Evolutionary conservation across 2,888 invertebrate genomes (phyloP), one percentile per base, ranked within the genome.

Genomic region (Bellardia pandia): DNA sequence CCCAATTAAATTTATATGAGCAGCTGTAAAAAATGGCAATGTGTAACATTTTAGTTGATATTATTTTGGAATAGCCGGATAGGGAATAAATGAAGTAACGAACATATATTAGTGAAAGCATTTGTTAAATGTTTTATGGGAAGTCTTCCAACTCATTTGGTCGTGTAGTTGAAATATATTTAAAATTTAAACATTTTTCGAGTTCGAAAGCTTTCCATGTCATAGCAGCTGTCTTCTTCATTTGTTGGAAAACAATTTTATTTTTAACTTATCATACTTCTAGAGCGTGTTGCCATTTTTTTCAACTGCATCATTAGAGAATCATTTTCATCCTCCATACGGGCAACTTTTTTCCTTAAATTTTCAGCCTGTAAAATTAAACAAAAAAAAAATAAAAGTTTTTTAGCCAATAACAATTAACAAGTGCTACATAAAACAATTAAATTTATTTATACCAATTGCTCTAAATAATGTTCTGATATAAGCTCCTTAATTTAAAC

Each of bases 251-350:
- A 74, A 81, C 45, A 64, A 68, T 48, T 75, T 37, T 30, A 69
- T 37, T 74, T 68, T 72, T 11, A 87, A 85, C 85, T 88, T 84
- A 88, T 95, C 96, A 94, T 96, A 96, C 96, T 96, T 96, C 96
- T 95, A 94, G 96, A 96, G 94, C 96, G 96, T 94, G 96, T 96
- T 95, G 98, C 97, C 96, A 98, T 97, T 96, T 98, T 98, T 96
- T 98, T 97, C 94, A 99, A 96, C 95, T 98, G 98, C 95, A 97
- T 96, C 94, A 97, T 96, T 94, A 98, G 95, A 91, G 97, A 97
- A 94, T 99, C 99, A 95, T 99, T 99, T 95, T 99, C 99, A 94
- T 98, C 98, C 94, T 99, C 99, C 93, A 98, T 96, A 92, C 98
- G 96, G 93, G 97, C 96, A 92, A 98, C 96, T 95, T 97, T 98